A percentile compares a stretch with the other conserved stretches of the same genome.
These are phyloP conservation scores for Lysandra coridon DNA, from an alignment of 2,888 invertebrate genomes.

Conservation along the genomic window DNA sequence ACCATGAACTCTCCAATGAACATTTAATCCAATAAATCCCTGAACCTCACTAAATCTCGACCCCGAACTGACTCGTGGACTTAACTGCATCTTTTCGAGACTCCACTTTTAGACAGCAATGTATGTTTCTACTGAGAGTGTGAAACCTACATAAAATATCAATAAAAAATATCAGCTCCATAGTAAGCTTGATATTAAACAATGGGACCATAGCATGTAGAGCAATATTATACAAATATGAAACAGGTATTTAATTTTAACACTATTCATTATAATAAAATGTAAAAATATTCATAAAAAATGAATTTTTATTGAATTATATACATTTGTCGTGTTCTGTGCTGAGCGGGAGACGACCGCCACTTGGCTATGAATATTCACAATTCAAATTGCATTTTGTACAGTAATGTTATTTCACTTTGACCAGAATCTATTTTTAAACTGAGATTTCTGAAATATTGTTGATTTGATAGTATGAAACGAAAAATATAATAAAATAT, in stretches of 20 bases:
- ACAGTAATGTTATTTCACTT: constrained; percentile 3
- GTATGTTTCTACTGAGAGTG: too few species aligned
- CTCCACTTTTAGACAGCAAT: too few species aligned
- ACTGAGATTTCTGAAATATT: background rate
- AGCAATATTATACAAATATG: background rate
- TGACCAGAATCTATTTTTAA: background rate
- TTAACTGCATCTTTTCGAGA: background rate
- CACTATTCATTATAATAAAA: background rate
- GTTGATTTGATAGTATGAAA: too few species aligned
- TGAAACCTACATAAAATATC: too few species aligned
- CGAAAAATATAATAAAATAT: too few species aligned
- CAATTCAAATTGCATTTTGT: constrained; percentile 11
- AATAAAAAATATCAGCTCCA: too few species aligned
- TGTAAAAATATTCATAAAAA: constrained; percentile 9
- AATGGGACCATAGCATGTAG: too few species aligned
- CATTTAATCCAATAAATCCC: constrained; percentile 14
- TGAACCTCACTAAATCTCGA: constrained; percentile 4
- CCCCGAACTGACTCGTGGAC: background rate
- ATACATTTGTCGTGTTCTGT: constrained; percentile 9
- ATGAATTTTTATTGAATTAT: background rate
- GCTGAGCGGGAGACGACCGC: background rate
- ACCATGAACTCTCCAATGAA: constrained; percentile 9
- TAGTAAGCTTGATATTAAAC: too few species aligned
- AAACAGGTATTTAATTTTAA: background rate
- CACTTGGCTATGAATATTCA: constrained; percentile 18